Evolutionary conservation across 2,888 invertebrate species (phyloP).

Genomic region (Onchidella celtica): DNA sequence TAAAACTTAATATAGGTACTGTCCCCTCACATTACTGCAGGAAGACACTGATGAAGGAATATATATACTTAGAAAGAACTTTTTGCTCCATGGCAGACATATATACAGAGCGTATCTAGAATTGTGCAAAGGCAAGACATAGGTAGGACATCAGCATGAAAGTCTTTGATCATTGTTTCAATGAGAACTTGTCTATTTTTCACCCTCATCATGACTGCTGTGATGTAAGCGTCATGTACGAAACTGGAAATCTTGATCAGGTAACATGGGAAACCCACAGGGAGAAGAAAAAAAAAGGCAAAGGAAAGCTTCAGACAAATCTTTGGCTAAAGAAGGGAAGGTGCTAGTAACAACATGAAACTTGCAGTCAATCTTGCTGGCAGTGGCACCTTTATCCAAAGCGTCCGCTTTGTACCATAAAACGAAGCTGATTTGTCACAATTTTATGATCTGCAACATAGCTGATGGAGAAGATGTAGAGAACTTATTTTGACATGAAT

Average conservation of each 20-base stretch:
- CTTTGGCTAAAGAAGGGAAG: not conserved
- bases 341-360: not conserved
- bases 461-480: not conserved
- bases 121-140: not conserved
- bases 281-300: not conserved
- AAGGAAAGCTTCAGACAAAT: constrained; percentile 27
- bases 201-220: constrained; percentile 35
- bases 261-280: not conserved
- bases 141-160: not conserved
- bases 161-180: not conserved
- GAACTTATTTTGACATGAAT: constrained; percentile 26
- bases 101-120: not conserved
- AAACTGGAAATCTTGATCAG: not conserved
- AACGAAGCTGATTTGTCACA: not conserved
- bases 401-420: constrained; percentile 33
- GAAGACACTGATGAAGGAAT: not conserved
- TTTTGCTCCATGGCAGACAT: not conserved
- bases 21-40: not conserved
- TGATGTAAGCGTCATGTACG: not conserved
- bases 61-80: not conserved
- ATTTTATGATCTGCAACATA: constrained; percentile 1
- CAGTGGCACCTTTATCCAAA: not conserved
- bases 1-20: not conserved
- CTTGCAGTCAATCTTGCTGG: constrained; percentile 23
- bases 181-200: not conserved